Evolutionary conservation across 2,888 invertebrate species (phyloP).

Genomic region (Antheraea assamensis): DNA sequence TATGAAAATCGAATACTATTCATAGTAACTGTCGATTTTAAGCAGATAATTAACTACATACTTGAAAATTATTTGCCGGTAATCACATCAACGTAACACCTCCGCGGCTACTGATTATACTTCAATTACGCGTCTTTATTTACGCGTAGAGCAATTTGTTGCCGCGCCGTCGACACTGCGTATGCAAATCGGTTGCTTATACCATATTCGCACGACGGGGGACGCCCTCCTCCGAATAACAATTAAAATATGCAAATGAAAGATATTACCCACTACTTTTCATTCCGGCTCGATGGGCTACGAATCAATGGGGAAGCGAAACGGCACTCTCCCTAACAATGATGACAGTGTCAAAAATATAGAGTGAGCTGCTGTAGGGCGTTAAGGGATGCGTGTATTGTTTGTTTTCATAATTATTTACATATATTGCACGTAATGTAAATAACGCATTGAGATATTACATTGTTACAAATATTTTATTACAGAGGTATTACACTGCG

Average conservation of each 20-base stretch:
- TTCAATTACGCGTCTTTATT: constrained; percentile 62
- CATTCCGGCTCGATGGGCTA: constrained; percentile 67
- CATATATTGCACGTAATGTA: not conserved
- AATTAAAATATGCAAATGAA: constrained; percentile 81
- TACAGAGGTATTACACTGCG: not conserved
- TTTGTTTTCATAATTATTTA: constrained; percentile 15
- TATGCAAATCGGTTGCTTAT: constrained; percentile 73
- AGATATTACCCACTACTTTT: constrained; percentile 78
- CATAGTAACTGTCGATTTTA: not conserved
- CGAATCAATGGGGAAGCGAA: constrained; percentile 56
- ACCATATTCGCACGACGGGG: constrained; percentile 66
- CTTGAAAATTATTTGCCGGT: not conserved
- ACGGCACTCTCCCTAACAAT: constrained; percentile 39
- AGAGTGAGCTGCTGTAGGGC: constrained; percentile 33
- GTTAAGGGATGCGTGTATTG: constrained; percentile 20
- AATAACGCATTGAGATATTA: not conserved
- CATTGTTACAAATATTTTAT: not conserved
- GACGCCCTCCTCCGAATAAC: constrained; percentile 58
- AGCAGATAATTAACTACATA: not conserved
- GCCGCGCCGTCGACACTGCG: constrained; percentile 47
- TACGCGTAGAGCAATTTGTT: constrained; percentile 65
- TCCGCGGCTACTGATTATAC: constrained; percentile 28
- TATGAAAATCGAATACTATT: not conserved
- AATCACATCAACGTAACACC: constrained; percentile 10
- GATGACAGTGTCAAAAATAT: constrained; percentile 59